phyloP scores from a whole-genome alignment of 2,797 vertebrate species.

The Crenichthys baileyi region DNA sequence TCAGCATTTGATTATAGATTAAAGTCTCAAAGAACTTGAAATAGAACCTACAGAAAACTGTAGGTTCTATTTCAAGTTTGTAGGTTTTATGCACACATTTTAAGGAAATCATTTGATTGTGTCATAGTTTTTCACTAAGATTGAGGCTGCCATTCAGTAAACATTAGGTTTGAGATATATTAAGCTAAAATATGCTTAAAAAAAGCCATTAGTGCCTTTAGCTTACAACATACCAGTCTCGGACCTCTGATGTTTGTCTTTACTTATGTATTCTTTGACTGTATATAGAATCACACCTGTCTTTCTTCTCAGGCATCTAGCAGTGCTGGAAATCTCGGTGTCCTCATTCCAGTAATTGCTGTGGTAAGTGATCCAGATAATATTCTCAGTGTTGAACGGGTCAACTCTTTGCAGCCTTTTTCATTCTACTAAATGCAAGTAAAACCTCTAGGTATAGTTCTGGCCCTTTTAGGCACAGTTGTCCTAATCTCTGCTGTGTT shows the following conservation, averaged over 20 bases:
- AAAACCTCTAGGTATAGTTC: not conserved
- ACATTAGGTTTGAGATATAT: not conserved
- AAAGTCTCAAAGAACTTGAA: not conserved
- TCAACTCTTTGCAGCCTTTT: not conserved
- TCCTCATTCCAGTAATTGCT: constrained; percentile 96
- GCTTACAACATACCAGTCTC: not conserved
- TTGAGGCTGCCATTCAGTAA: not conserved
- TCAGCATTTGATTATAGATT: not conserved
- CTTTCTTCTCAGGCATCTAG: constrained; percentile 88
- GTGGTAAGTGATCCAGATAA: constrained; percentile 84
- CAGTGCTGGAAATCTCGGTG: constrained; percentile 98
- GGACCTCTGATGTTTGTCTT: not conserved
- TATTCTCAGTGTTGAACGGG: too few relatives aligned
- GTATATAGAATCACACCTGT: not conserved
- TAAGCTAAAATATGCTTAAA: not conserved
- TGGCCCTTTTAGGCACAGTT: not conserved
- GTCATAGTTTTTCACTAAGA: not conserved
- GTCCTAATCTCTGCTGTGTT: not conserved
- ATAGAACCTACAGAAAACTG: not conserved
- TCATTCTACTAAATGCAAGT: not conserved
- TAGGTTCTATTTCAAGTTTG: not conserved
- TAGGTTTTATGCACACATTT: not conserved
- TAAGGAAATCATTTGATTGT: not conserved
- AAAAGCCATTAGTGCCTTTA: not conserved
- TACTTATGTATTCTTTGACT: not conserved